These are phyloP conservation scores for Catharus fuscescens DNA, from an alignment of 2,113 vertebrate genomes.

Conservation along the genomic window DNA sequence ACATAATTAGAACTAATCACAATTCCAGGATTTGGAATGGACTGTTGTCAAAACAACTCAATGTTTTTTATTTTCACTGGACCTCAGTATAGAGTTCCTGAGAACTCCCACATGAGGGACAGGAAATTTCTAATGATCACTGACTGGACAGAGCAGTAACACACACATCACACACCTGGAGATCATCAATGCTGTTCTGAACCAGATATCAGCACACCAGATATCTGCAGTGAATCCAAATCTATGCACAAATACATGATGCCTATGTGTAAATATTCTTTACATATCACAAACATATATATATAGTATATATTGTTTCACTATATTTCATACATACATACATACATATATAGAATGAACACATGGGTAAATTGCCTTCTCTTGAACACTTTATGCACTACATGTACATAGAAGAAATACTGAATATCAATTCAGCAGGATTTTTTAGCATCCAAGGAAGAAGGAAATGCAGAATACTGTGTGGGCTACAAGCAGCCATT, in stretches of 20 bases:
- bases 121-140: background rate
- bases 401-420: background rate
- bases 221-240: background rate
- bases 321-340: background rate
- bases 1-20: background rate
- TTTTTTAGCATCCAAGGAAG: background rate
- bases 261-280: background rate
- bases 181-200: background rate
- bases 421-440: background rate
- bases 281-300: background rate
- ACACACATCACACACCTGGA: fast-evolving
- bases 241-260: background rate
- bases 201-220: background rate
- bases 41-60: background rate
- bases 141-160: background rate
- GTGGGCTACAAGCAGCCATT: background rate
- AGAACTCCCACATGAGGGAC: background rate
- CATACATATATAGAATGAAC: background rate
- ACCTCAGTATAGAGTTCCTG: background rate
- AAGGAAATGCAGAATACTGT: background rate
- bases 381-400: background rate
- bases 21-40: background rate
- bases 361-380: background rate
- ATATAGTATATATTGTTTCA: background rate
- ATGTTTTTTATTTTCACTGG: background rate